These are phyloP conservation scores for Clavelina lepadiformis DNA, from an alignment of 23 tunicate genomes.

Conservation along the genomic window DNA sequence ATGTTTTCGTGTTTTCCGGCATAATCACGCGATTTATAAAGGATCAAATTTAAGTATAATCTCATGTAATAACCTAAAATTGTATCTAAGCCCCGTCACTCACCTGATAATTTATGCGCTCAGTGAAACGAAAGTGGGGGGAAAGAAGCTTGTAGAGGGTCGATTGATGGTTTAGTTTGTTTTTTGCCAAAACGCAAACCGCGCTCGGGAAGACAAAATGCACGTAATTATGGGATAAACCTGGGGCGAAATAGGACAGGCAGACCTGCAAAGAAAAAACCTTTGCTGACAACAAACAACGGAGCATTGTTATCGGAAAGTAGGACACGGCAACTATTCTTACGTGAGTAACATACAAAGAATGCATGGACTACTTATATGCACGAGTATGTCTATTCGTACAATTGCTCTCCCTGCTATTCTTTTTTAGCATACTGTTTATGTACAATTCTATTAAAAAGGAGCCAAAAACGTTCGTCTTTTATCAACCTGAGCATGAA, in stretches of 20 bases:
- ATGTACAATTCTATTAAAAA: neutral
- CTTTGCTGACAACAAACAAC: neutral
- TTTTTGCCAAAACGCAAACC: slow-evolving; percentile 38
- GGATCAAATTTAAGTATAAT: neutral
- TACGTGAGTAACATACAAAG: neutral
- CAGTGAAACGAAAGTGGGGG: slow-evolving; percentile 67
- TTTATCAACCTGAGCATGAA: slow-evolving; percentile 67
- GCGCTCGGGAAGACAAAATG: slow-evolving; percentile 76
- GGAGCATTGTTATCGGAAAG: neutral
- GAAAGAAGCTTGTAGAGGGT: slow-evolving; percentile 40
- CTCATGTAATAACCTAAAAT: no score
- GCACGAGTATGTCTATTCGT: neutral
- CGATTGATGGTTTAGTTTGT: slow-evolving; percentile 17
- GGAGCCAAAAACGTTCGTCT: neutral
- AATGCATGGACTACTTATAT: neutral
- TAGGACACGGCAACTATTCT: neutral
- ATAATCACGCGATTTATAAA: neutral
- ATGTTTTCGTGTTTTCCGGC: no score
- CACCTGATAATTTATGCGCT: slow-evolving; percentile 73
- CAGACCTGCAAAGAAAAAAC: slow-evolving; percentile 27
- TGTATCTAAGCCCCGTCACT: neutral
- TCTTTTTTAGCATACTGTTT: no score
- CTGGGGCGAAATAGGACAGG: slow-evolving; percentile 62
- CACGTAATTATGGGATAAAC: slow-evolving; percentile 71
- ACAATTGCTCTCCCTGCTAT: neutral